phyloP scores from a whole-genome alignment of 2,113 vertebrate species.

The Dermatemys mawii region DNA sequence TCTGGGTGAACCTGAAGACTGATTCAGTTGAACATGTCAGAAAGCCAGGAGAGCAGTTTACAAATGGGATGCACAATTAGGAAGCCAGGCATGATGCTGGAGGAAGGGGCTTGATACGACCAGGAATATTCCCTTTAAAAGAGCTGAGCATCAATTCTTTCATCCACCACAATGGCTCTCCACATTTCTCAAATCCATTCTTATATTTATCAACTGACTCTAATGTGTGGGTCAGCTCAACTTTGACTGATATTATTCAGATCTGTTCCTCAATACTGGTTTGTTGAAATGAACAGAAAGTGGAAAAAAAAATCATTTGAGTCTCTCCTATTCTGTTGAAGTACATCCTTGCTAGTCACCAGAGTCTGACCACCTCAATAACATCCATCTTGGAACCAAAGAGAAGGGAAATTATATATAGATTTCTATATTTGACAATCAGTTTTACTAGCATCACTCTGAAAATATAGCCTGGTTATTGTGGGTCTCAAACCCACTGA shows the following conservation, averaged over 20 bases:
- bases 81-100: background rate
- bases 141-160: background rate
- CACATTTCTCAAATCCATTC: background rate
- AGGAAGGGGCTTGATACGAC: accelerated
- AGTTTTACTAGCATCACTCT: background rate
- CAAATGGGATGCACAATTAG: background rate
- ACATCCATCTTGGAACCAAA: background rate
- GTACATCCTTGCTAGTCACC: background rate
- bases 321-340: background rate
- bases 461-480: background rate
- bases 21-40: background rate
- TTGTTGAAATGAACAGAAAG: background rate
- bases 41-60: background rate
- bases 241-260: background rate
- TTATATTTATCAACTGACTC: background rate
- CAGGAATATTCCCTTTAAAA: background rate
- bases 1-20: background rate
- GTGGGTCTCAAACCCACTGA: background rate
- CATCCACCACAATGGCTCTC: background rate
- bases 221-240: background rate
- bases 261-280: background rate
- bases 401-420: background rate
- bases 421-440: too few relatives aligned
- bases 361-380: background rate
- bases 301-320: background rate